Evolutionary conservation across 2,888 invertebrate genomes (phyloP).

Genomic region (Brenthis hecate): DNA sequence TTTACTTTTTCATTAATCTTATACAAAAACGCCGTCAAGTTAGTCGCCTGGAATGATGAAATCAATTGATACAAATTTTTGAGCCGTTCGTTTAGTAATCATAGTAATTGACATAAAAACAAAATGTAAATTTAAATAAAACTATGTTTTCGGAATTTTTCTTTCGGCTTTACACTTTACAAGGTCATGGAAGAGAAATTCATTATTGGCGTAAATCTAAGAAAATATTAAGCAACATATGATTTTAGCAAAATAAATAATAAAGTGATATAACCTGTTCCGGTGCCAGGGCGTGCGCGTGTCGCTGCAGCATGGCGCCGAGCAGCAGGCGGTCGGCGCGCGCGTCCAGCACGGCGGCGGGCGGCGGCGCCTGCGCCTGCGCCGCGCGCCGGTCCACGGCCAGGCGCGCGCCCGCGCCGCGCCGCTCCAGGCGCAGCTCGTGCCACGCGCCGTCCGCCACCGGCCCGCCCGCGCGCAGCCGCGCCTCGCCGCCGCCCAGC

Average conservation of each 20-base stretch:
- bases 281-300: slow-evolving; percentile 85
- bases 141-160: too few species aligned
- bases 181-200: too few species aligned
- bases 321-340: slow-evolving; percentile 92
- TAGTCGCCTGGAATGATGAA: too few species aligned
- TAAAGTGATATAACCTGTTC: slow-evolving; percentile 57
- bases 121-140: too few species aligned
- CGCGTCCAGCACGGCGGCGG: slow-evolving; percentile 91
- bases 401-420: slow-evolving; percentile 89
- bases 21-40: too few species aligned
- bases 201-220: not conserved
- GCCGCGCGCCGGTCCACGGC: slow-evolving; percentile 91
- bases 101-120: not conserved
- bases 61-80: too few species aligned
- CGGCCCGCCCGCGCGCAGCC: slow-evolving; percentile 85
- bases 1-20: not conserved
- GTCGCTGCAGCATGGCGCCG: slow-evolving; percentile 91
- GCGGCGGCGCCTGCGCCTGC: slow-evolving; percentile 86
- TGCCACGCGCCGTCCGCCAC: slow-evolving; percentile 84
- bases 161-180: too few species aligned
- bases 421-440: slow-evolving; percentile 90
- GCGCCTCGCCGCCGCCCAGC: slow-evolving; percentile 94
- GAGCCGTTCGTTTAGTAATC: too few species aligned
- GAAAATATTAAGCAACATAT: not conserved
- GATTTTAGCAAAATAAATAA: not conserved